Conservation (phyloP, 2,888 invertebrate species). For the Molanna angustata region DNA sequence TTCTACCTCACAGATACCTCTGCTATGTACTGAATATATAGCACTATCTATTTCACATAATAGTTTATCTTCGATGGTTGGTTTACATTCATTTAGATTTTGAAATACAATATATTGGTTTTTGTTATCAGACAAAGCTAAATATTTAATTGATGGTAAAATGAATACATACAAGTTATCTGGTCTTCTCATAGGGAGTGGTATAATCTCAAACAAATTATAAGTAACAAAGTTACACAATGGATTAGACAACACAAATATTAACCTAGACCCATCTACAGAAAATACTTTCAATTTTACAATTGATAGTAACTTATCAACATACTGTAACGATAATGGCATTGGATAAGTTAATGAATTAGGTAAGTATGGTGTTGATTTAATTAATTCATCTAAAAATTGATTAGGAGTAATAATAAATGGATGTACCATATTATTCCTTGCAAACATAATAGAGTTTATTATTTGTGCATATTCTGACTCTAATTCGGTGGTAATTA, state of each 20-base stretch:
- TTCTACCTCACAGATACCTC: conserved; percentile 5
- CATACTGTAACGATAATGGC: neutral
- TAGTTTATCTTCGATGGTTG: neutral
- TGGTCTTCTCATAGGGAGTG: conserved; percentile 3
- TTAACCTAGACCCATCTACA: neutral
- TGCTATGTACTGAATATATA: neutral
- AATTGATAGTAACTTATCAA: neutral
- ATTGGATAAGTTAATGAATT: neutral
- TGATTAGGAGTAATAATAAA: conserved; percentile 27
- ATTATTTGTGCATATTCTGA: conserved; percentile 24
- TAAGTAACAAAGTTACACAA: conserved; percentile 3
- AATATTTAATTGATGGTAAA: conserved; percentile 2
- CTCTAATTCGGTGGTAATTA: conserved; percentile 24
- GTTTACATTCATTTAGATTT: conserved; percentile 9
- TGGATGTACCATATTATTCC: conserved; percentile 31
- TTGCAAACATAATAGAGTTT: conserved; percentile 28
- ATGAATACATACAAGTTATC: conserved; percentile 5
- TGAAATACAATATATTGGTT: conserved; percentile 1
- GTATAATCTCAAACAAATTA: conserved; percentile 4
- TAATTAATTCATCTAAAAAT: neutral
- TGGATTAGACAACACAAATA: conserved; percentile 7
- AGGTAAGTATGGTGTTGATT: conserved; percentile 1
- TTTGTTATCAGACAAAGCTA: conserved; percentile 6
- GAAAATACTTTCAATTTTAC: neutral
- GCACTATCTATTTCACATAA: conserved; percentile 3